Conservation (phyloP, 53 echinoderm and acorn worm genomes). For the Pentamera pediparva region DNA sequence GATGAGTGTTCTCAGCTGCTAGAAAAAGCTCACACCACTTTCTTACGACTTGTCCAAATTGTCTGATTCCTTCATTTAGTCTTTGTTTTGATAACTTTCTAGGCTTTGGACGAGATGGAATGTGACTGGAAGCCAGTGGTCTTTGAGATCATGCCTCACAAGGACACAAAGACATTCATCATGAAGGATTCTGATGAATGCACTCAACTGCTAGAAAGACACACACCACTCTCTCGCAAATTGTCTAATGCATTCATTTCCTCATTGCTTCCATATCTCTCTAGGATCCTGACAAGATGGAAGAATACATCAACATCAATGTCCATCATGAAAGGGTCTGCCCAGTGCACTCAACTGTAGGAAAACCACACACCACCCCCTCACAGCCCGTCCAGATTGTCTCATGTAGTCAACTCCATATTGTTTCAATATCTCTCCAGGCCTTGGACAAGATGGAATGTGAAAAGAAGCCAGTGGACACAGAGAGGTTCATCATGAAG, state of each 20-base stretch:
- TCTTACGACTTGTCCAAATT: conserved; percentile 66
- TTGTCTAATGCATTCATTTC: too few species aligned
- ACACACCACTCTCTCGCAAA: conserved; percentile 96
- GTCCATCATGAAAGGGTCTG: too few species aligned
- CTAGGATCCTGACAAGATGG: too few species aligned
- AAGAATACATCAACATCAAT: too few species aligned
- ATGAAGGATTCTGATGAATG: conserved; percentile 99
- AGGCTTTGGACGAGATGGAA: conserved; percentile 99
- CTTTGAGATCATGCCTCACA: conserved; percentile 97
- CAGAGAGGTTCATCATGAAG: conserved; percentile 89
- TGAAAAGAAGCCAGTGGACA: conserved; percentile 91
- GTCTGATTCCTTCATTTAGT: not conserved
- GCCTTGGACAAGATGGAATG: conserved; percentile 91
- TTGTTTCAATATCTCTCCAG: conserved; percentile 13
- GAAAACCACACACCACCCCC: too few species aligned
- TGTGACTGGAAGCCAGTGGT: conserved; percentile 93
- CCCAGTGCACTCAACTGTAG: too few species aligned
- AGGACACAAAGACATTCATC: conserved; percentile 92
- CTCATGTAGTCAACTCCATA: too few species aligned
- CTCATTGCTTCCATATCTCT: too few species aligned
- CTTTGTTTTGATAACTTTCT: not conserved
- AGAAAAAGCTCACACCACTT: conserved; percentile 78
- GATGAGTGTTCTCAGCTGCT: too few species aligned
- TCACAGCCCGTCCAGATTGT: too few species aligned
- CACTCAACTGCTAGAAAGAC: conserved; percentile 93